Base-by-base conservation (phyloP, 2,797 vertebrate species). In the Prunella strophiata region DNA sequence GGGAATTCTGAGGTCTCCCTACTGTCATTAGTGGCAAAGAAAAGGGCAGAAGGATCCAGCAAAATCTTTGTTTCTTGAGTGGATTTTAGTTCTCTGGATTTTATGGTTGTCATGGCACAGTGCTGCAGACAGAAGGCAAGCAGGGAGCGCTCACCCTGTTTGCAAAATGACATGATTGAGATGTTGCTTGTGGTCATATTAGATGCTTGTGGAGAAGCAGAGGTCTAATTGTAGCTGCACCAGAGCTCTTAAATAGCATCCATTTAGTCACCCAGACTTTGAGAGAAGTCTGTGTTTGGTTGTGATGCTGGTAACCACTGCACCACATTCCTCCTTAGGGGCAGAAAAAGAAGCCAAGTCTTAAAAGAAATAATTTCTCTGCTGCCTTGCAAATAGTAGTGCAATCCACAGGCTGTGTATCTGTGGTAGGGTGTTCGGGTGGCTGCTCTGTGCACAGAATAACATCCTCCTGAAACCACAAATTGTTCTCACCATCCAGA, bases 141-240 rank as follows among this genome's bases (percentile, higher is more conserved):
- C 42, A 63, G 72, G 54, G 72, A 88, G 32, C 1, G 0, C 66
- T 96, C 36, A 11, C 81, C 43, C 70, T 34, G 48, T 48, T 91
- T 78, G 85, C 70, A 42, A 68, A 75, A 75, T 68, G 51, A 78
- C 79, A 70, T 9, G 63, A 92, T 11, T 84, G 92, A 88, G 87
- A 94, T 78, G 85, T 81, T 93, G 79, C 82, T 84, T 89, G 92
- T 85, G 96, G 95, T 93, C 55, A 1, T 78, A 94, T 94, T 91
- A 94, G 88, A 90, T 93, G 48, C 73, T 94, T 96, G 93, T 95
- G 94, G 95, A 88, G 92, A 91, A 92, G 91, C 85, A 91, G 85
- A 94, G 82, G 89, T 95, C 93, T 94, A 89, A 81, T 88, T 94
- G 88, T 88, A 93, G 55, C 89, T 90, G 76, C 82, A 70, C 79